phyloP scores from a whole-genome alignment of 2,888 invertebrate genomes.

The Eristalis pertinax region DNA sequence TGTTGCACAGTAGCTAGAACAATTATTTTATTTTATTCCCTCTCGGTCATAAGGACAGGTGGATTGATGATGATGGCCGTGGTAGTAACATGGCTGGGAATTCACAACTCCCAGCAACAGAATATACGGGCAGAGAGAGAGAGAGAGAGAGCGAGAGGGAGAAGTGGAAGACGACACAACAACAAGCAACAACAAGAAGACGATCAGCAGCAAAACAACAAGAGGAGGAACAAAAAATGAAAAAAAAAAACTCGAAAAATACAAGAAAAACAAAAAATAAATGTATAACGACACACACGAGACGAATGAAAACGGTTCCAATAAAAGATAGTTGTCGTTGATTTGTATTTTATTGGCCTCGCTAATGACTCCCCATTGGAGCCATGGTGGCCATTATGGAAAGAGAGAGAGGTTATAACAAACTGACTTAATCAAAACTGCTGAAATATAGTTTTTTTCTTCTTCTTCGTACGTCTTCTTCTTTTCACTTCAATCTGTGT shows the following conservation, averaged over 20 bases:
- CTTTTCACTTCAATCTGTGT: not conserved
- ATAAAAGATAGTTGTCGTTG: slow-evolving; percentile 72
- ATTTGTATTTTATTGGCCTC: slow-evolving; percentile 73
- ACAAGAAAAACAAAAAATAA: not conserved
- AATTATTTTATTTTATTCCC: slow-evolving; percentile 72
- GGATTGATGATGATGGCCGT: slow-evolving; percentile 68
- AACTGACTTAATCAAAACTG: slow-evolving; percentile 72
- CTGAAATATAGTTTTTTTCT: slow-evolving; percentile 47
- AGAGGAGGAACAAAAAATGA: not conserved
- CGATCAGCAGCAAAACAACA: not conserved
- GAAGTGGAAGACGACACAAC: not conserved
- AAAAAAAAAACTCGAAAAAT: not conserved
- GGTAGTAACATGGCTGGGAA: slow-evolving; percentile 66
- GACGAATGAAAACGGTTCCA: slow-evolving; percentile 68
- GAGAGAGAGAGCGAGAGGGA: slow-evolving; percentile 1
- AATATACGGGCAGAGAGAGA: not conserved
- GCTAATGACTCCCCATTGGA: slow-evolving; percentile 70
- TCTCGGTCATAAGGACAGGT: slow-evolving; percentile 72
- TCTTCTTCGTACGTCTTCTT: not conserved
- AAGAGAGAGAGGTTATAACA: slow-evolving; percentile 57
- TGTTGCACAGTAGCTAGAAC: slow-evolving; percentile 73
- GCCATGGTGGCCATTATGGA: slow-evolving; percentile 70
- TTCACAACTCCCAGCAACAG: slow-evolving; percentile 47
- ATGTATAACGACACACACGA: slow-evolving; percentile 56
- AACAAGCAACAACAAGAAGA: too few relatives aligned